Evolutionary conservation across 92 coral and sea anemone genomes (phyloP).

Genomic region (Siderastrea radians): DNA sequence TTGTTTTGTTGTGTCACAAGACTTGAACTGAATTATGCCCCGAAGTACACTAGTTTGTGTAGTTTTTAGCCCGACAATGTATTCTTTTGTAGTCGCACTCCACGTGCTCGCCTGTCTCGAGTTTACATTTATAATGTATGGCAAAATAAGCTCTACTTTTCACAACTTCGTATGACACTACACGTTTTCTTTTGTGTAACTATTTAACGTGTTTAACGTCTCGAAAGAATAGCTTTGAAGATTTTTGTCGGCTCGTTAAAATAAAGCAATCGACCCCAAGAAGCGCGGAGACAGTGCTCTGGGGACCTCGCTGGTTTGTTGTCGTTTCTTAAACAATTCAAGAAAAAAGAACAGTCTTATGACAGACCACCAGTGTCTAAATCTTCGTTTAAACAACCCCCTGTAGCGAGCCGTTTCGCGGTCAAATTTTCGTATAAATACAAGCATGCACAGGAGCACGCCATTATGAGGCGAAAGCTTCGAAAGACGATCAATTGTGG

Average conservation of each 20-base stretch:
- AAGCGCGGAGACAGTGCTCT: background rate
- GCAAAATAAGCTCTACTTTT: slow-evolving; percentile 21
- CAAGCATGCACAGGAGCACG: slow-evolving; percentile 19
- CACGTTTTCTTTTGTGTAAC: slow-evolving; percentile 43
- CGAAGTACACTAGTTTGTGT: slow-evolving; percentile 70
- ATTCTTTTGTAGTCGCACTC: slow-evolving; percentile 64
- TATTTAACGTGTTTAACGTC: slow-evolving; percentile 11
- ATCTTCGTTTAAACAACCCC: slow-evolving; percentile 70
- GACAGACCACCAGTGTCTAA: slow-evolving; percentile 56
- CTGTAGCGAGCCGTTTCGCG: slow-evolving; percentile 65
- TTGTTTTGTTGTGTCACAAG: slow-evolving; percentile 44
- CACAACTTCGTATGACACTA: slow-evolving; percentile 22
- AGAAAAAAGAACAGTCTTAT: slow-evolving; percentile 46
- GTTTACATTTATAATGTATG: slow-evolving; percentile 86
- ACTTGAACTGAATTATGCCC: slow-evolving; percentile 59
- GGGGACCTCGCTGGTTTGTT: slow-evolving; percentile 30
- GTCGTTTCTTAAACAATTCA: slow-evolving; percentile 33
- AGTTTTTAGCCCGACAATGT: slow-evolving; percentile 53
- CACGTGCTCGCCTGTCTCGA: slow-evolving; percentile 61
- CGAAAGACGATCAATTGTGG: background rate
- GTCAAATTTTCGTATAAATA: slow-evolving; percentile 35
- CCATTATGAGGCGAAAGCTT: background rate
- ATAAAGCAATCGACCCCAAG: slow-evolving; percentile 23
- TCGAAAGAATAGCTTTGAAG: slow-evolving; percentile 1
- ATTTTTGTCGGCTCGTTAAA: slow-evolving; percentile 13